These are phyloP conservation scores for Cyanistes caeruleus DNA, from an alignment of 2,113 vertebrate species.

Conservation along the genomic window DNA sequence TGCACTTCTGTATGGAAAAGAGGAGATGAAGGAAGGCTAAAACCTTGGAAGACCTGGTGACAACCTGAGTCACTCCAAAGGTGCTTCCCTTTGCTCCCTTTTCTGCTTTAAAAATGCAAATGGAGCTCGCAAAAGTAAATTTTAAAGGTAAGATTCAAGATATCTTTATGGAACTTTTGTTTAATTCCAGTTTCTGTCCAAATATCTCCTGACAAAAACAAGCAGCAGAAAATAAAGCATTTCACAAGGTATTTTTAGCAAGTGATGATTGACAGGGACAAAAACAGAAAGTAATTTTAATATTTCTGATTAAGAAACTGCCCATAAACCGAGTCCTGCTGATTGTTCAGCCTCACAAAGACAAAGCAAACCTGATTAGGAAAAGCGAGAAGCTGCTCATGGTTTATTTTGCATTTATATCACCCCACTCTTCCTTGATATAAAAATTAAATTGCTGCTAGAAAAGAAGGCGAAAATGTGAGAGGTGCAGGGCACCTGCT, in stretches of 20 bases:
- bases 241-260: background rate
- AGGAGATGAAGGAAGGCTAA: background rate
- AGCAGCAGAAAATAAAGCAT: background rate
- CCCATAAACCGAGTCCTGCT: background rate
- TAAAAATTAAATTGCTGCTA: background rate
- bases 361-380: background rate
- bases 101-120: background rate
- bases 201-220: background rate
- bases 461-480: background rate
- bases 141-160: rapidly evolving
- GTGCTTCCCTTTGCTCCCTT: background rate
- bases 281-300: background rate
- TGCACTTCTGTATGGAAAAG: background rate
- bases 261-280: background rate
- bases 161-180: background rate
- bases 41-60: background rate
- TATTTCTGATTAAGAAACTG: background rate
- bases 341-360: background rate
- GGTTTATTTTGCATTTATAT: background rate
- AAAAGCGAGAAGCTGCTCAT: rapidly evolving
- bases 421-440: background rate
- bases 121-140: background rate
- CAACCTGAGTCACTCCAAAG: background rate
- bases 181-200: background rate
- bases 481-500: background rate